Evolutionary conservation across 1,140 invertebrate genomes (phyloP).

Genomic region (Euwallacea similis): DNA sequence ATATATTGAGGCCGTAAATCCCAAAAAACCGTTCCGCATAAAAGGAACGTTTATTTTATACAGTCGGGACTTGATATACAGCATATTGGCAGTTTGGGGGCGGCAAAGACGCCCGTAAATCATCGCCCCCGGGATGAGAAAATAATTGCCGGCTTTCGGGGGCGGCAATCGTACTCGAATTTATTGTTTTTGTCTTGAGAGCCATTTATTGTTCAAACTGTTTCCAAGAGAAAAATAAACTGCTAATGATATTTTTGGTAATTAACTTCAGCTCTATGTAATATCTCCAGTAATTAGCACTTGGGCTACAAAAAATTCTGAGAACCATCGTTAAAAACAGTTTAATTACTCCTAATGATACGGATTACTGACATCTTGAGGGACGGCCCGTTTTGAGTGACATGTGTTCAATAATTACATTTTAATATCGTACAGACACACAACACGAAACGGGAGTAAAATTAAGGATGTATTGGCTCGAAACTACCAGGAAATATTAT

Average conservation of each 20-base stretch:
- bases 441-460: too few relatives aligned
- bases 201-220: too few relatives aligned
- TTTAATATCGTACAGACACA: neutral
- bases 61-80: constrained; percentile 49
- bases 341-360: constrained; percentile 2
- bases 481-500: too few relatives aligned
- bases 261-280: too few relatives aligned
- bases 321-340: constrained; percentile 3
- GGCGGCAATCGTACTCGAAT: neutral
- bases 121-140: neutral
- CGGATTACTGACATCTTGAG: neutral
- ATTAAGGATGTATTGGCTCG: too few relatives aligned
- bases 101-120: constrained; percentile 5
- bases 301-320: neutral
- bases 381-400: neutral
- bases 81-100: constrained; percentile 44
- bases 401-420: constrained; percentile 9
- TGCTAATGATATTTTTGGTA: neutral
- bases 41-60: constrained; percentile 53
- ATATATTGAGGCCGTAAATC: constrained; percentile 55
- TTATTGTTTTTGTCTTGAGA: neutral
- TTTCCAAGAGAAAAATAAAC: neutral
- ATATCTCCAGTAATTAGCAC: neutral
- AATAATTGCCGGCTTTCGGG: too few relatives aligned
- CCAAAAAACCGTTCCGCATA: constrained; percentile 50